Evolutionary conservation across 2,888 invertebrate genomes (phyloP), one percentile per base, ranked within the genome.

Genomic region (Parnassius smintheus): DNA sequence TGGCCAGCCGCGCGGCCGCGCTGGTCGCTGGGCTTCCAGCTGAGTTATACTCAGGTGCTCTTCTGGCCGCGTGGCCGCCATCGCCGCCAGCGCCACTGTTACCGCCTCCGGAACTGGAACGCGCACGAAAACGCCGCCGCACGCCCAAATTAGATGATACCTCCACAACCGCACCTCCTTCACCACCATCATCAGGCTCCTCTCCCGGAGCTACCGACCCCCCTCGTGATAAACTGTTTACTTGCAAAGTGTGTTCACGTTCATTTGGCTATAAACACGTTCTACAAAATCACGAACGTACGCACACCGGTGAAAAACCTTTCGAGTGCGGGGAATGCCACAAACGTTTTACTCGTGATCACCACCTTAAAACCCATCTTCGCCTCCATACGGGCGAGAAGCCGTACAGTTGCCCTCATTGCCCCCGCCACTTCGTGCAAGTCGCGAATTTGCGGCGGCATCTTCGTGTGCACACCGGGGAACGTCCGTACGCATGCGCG

Each of bases 181-280:
- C 81, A 58, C 92, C 79, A 52, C 91, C 77, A 72, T 91, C 85
- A 81, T 94, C 76, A 75, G 94, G 76, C 83, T 91, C 91, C 7
- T 91, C 91, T 0, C 91, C 92, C 10, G 90, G 91, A 8, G 90
- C 92, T 35, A 73, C 91, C 12, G 92, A 92, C 59, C 89, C 92
- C 0, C 91, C 93, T 0, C 90, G 96, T 11, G 97, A 97, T 77
- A 96, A 97, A 81, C 95, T 96, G 64, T 98, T 98, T 88, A 96
- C 96, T 35, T 98, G 98, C 85, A 95, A 95, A 75, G 92, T 96
- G 55, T 98, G 98, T 90, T 95, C 95, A 66, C 94, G 97, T 70
- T 96, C 96, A 11, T 98, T 98, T 78, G 98, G 98, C 56, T 98
- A 98, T 92, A 98, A 98, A 79, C 98, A 98, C 86, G 98, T 98